phyloP scores from a whole-genome alignment of 2,797 vertebrate genomes.

The Dryobates pubescens region DNA sequence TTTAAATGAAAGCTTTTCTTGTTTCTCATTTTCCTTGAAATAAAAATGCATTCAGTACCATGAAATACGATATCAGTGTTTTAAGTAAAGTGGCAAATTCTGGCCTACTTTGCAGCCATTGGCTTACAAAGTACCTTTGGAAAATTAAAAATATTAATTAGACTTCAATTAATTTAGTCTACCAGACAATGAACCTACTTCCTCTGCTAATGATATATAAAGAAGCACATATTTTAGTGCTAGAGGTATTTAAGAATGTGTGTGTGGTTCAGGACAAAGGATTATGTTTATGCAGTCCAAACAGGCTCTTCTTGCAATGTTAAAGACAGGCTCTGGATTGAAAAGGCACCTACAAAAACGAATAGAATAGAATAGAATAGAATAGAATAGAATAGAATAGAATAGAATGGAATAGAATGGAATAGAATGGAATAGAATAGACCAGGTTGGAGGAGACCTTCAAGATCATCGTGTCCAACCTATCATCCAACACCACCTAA shows the following conservation, averaged over 20 bases:
- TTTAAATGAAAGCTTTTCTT: constrained; percentile 5
- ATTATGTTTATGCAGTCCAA: not conserved
- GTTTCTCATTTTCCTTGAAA: constrained; percentile 42
- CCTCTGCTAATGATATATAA: not conserved
- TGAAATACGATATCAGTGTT: constrained; percentile 30
- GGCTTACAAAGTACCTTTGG: constrained; percentile 56
- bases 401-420: too few relatives aligned
- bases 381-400: too few relatives aligned
- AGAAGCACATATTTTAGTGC: not conserved
- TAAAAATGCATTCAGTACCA: constrained; percentile 34
- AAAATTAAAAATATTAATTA: constrained; percentile 47
- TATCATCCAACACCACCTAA: too few relatives aligned
- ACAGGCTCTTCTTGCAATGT: not conserved
- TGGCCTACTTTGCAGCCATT: not conserved
- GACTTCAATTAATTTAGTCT: not conserved
- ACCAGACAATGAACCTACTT: not conserved
- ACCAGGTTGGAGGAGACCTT: too few relatives aligned
- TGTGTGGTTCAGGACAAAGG: not conserved
- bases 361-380: too few relatives aligned
- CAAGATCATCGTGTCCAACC: too few relatives aligned
- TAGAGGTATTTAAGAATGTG: not conserved
- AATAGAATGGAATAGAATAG: too few relatives aligned
- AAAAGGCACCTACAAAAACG: not conserved
- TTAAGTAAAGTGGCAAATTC: not conserved
- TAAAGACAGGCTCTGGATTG: not conserved